These are phyloP conservation scores for Passer montanus DNA, from an alignment of 2,113 vertebrate species.

Conservation along the genomic window DNA sequence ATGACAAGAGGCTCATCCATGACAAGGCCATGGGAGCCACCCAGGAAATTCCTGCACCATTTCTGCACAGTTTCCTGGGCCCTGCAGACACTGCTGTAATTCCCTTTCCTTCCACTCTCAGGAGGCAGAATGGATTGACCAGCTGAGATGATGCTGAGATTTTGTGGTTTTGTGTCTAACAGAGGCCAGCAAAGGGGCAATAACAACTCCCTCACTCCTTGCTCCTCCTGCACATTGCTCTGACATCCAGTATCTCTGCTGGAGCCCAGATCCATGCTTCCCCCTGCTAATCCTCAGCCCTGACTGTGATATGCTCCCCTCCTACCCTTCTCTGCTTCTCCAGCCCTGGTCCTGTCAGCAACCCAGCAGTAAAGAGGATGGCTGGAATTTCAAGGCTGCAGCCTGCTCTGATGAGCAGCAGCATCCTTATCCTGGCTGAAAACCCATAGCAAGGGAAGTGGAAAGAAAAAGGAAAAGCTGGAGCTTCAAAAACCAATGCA, in stretches of 20 bases:
- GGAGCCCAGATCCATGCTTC: accelerated
- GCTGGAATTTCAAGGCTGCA: neutral
- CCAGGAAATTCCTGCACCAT: neutral
- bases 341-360: neutral
- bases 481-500: neutral
- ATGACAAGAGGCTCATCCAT: neutral
- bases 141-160: neutral
- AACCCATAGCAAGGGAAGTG: neutral
- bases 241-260: neutral
- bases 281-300: neutral
- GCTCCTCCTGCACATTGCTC: neutral
- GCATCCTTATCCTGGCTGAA: neutral
- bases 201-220: neutral
- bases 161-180: neutral
- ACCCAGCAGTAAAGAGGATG: neutral
- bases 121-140: neutral
- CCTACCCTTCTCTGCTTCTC: neutral
- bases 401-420: neutral
- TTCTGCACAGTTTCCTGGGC: neutral
- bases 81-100: neutral
- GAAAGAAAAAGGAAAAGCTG: neutral
- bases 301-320: neutral
- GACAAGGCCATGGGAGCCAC: neutral
- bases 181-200: neutral
- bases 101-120: neutral